Evolutionary conservation across 2,888 invertebrate genomes (phyloP), one percentile per base, ranked within the genome.

Genomic region (Oligia latruncula): DNA sequence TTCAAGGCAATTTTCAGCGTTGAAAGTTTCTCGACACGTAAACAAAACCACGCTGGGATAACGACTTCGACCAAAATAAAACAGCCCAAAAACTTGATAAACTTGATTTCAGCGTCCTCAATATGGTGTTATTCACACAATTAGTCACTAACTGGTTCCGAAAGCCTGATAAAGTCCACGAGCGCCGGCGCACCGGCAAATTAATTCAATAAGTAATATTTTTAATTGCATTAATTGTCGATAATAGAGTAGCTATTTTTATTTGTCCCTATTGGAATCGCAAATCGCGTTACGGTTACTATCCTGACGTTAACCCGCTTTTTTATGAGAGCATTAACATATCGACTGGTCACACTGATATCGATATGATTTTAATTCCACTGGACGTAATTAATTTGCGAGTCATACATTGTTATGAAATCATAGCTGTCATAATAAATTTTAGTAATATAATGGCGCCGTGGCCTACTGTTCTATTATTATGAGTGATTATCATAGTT

Each of bases 401-500:
- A 75, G 65, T 23, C 76, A 64, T 23, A 68, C 35, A 49, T 62
- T 67, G 43, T 80, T 80, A 75, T 74, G 78, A 82, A 85, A 85
- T 80, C 68, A 82, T 80, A 76, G 43, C 71, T 68, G 72, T 62
- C 65, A 73, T 71, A 55, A 46, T 78, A 68, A 77, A 75, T 83
- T 67, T 52, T 67, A 66, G 68, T 46, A 76, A 86, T 79, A 78
- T 80, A 73, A 81, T 85, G 58, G 55, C 64, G 35, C 52, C 58
- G 71, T 74, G 66, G 68, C 35, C 67, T 77, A 74, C 74, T 73
- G 73, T 71, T 82, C 74, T 82, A 87, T 90, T 83, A 88, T 90
- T 86, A 87, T 83, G 84, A 88, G 78, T 92, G 91, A 92, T 92
- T 91, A 91, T 84, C 80, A 87, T 78, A 87, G 91, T 90, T 93